Evolutionary conservation across 2,797 vertebrate species (phyloP), one percentile per base, ranked within the genome.

Genomic region (Manis javanica): DNA sequence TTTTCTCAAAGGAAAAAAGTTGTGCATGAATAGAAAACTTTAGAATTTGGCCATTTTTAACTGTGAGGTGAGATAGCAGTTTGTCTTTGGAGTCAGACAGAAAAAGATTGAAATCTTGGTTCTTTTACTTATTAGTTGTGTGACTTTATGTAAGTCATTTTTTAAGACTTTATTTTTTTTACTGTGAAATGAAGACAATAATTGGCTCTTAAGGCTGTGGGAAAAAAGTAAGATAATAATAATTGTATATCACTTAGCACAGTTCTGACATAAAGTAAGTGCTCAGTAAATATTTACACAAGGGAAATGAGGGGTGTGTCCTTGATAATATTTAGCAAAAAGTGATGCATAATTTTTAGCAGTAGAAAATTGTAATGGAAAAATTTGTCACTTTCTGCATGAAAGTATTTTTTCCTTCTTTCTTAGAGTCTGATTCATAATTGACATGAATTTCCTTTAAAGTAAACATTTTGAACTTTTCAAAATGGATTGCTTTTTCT

Each of bases 271-370:
- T 88, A 68, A 79, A 51, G 1, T 90, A 72, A 46, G 42, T 90
- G 14, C 74, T 90, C 31, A 39, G 39, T 87, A 55, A 90, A 46
- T 23, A 39, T 69, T 71, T 83, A n/a, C 10, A 72, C 68, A 91
- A 84, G 85, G 55, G 19, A 94, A 93, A 75, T 49, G 34, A 81
- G 11, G 24, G 8, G 0, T 64, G 13, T 71, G 24, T 61, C 46
- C 24, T 94, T 92, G 31, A 59, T 96, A 90, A 75, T 69, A 18
- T 82, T 87, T 85, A 95, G 39, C 64, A 83, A 74, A 92, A 93
- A 61, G 1, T 51, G 68, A 51, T 55, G 12, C 55, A 21, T 74
- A 75, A 64, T 90, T 83, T 93, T 95, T 84, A 94, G 53, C 68
- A 71, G 39, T 51, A 77, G 59, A 75, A 59, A 59, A 51, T 72